Conservation (phyloP, 2,888 invertebrate species). For the Odontomyia ornata region DNA sequence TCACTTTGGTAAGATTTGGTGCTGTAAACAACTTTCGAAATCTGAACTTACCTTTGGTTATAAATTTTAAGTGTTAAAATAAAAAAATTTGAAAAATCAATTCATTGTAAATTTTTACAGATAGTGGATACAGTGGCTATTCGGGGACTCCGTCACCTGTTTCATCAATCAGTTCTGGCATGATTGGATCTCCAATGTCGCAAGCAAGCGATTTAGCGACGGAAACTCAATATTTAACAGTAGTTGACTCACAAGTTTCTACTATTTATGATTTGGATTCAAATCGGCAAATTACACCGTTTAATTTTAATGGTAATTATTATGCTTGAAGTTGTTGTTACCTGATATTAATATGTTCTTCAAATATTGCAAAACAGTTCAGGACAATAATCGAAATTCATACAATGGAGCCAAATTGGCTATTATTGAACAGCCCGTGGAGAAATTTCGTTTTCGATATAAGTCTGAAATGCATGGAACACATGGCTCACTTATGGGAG, state of each 20-base stretch:
- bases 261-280: constrained; percentile 15
- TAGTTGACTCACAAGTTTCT: background rate
- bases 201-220: constrained; percentile 40
- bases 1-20: no score
- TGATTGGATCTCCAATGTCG: constrained; percentile 46
- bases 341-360: background rate
- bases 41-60: background rate
- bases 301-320: constrained; percentile 32
- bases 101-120: background rate
- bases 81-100: background rate
- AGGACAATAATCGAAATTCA: background rate
- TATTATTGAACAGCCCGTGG: constrained; percentile 78
- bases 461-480: constrained; percentile 89
- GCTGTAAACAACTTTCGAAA: background rate
- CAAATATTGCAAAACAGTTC: background rate
- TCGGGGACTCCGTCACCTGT: constrained; percentile 47
- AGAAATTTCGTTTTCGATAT: constrained; percentile 84
- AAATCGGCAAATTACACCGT: constrained; percentile 9
- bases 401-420: constrained; percentile 65
- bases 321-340: background rate
- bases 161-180: constrained; percentile 47
- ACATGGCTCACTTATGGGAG: constrained; percentile 80
- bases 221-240: constrained; percentile 24
- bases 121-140: constrained; percentile 47
- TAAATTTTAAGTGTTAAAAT: background rate